A percentile compares a stretch with the other conserved stretches of the same genome.
phyloP scores from a whole-genome alignment of 2,888 invertebrate genomes.

The Oscheius sp. region DNA sequence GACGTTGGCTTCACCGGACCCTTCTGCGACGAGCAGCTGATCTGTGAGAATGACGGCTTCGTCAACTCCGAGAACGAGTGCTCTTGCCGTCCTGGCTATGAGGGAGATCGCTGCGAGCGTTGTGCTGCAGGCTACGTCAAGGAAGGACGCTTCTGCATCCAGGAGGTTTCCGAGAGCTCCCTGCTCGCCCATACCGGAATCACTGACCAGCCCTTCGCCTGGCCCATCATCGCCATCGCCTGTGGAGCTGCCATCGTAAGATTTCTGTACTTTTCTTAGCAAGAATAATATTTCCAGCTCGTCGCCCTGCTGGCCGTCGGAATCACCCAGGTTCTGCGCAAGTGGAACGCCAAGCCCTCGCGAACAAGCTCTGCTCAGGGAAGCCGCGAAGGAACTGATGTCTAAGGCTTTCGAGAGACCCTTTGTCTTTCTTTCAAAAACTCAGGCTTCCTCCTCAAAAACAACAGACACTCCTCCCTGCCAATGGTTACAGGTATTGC shows the following conservation, averaged over 20 bases:
- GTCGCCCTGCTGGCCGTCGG: conserved; percentile 45
- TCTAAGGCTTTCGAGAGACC: conserved; percentile 34
- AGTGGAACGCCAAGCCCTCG: conserved; percentile 59
- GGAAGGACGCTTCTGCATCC: conserved; percentile 53
- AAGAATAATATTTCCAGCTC: conserved; percentile 10
- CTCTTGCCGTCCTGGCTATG: conserved; percentile 51
- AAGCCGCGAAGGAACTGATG: conserved; percentile 57
- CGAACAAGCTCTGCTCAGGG: conserved; percentile 56
- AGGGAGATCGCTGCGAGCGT: conserved; percentile 54
- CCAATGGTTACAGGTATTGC: conserved; percentile 27
- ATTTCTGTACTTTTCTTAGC: background rate
- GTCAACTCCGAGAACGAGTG: conserved; percentile 61
- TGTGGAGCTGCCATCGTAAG: conserved; percentile 48
- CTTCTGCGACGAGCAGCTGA: conserved; percentile 58
- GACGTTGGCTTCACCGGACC: conserved; percentile 60
- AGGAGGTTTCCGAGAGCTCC: conserved; percentile 55
- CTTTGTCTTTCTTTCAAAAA: conserved; percentile 6
- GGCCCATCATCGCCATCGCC: conserved; percentile 53
- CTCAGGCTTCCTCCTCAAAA: conserved; percentile 16
- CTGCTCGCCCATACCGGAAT: conserved; percentile 52
- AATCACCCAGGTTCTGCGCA: conserved; percentile 46
- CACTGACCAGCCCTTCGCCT: conserved; percentile 48
- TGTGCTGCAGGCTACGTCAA: conserved; percentile 50
- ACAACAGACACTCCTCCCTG: background rate
- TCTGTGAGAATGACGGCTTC: conserved; percentile 54